Evolutionary conservation across 2,113 vertebrate species (phyloP).

Genomic region (Crotalus horridus): DNA sequence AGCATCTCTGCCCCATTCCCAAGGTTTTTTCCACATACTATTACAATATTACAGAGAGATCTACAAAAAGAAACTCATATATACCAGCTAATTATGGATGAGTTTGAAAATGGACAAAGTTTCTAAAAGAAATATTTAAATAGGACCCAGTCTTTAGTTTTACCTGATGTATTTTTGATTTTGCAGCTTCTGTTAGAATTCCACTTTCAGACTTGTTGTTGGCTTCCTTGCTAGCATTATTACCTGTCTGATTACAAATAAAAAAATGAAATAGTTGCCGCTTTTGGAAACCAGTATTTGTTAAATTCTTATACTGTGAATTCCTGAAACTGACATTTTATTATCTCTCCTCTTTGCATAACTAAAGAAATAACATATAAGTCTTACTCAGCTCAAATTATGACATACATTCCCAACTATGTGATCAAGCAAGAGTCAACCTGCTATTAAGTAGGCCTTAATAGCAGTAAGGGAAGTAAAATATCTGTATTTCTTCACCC

Average conservation of each 20-base stretch:
- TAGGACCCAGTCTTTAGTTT: background rate
- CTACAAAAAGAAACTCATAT: background rate
- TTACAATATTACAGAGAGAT: background rate
- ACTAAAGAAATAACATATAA: background rate
- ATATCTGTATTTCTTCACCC: background rate
- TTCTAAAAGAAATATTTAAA: background rate
- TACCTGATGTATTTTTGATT: constrained; percentile 96
- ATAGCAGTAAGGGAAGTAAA: background rate
- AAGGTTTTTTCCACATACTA: background rate
- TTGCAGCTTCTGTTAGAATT: constrained; percentile 86
- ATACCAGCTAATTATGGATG: background rate
- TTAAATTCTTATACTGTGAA: background rate
- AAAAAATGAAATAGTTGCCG: constrained; percentile 16
- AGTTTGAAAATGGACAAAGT: background rate
- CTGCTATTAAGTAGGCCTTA: background rate
- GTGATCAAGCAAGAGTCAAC: background rate
- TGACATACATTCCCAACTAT: background rate
- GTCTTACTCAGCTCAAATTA: background rate
- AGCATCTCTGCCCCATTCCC: background rate
- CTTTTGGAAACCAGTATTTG: background rate
- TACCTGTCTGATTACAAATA: constrained; percentile 68
- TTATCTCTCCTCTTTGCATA: background rate
- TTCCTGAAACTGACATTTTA: background rate
- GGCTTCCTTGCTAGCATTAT: constrained; percentile 79
- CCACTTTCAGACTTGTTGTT: constrained; percentile 86